A percentile compares a stretch with the other conserved stretches of the same genome.
These are phyloP conservation scores for Bucco capensis DNA, from an alignment of 2,113 vertebrate species.

Conservation along the genomic window DNA sequence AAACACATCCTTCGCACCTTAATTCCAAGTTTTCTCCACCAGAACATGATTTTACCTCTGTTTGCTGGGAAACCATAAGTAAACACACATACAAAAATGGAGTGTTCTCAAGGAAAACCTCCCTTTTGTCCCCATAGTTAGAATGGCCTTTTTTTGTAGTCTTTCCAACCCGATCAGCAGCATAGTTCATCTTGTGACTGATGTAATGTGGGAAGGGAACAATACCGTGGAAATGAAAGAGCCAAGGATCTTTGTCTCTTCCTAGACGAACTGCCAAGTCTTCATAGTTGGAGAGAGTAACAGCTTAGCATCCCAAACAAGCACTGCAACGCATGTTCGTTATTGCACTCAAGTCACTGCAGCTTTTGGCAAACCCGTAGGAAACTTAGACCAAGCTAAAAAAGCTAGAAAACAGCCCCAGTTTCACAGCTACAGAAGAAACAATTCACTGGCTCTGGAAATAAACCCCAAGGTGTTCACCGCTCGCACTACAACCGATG, in stretches of 20 bases:
- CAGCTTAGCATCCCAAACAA: constrained; percentile 24
- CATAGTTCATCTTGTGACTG: background rate
- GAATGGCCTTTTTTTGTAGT: background rate
- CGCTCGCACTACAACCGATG: background rate
- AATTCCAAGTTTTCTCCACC: background rate
- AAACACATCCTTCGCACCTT: background rate
- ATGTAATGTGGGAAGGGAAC: constrained; percentile 19
- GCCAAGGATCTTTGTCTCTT: constrained; percentile 28
- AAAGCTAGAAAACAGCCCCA: background rate
- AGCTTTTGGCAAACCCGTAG: background rate
- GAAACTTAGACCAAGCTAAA: background rate
- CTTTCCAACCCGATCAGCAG: background rate
- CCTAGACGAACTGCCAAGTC: background rate
- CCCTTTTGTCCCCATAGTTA: background rate
- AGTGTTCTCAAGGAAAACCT: background rate
- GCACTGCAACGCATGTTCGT: background rate
- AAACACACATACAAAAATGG: background rate
- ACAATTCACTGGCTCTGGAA: background rate
- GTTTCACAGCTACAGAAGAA: background rate
- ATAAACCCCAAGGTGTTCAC: background rate
- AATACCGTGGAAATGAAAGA: constrained; percentile 21
- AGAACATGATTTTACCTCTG: background rate
- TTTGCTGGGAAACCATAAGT: background rate
- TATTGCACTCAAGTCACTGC: background rate
- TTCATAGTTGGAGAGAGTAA: constrained; percentile 19